These are phyloP conservation scores for Lophius americanus DNA, from an alignment of 2,797 vertebrate genomes.

Conservation along the genomic window DNA sequence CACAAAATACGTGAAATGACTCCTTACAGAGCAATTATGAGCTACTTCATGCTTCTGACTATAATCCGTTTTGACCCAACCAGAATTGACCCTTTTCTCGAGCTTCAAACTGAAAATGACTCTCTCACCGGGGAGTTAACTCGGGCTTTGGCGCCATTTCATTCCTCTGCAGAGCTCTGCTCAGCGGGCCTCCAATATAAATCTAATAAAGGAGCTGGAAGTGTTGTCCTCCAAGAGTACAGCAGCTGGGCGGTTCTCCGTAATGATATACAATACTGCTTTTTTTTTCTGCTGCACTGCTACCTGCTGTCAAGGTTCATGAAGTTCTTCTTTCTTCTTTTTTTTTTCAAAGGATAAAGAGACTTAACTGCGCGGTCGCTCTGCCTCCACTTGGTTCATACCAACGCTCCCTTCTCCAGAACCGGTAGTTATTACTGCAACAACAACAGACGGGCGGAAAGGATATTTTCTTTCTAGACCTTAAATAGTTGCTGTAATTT, in stretches of 20 bases:
- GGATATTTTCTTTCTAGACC: too few species aligned
- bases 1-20: constrained; percentile 25
- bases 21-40: constrained; percentile 39
- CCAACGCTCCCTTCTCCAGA: too few species aligned
- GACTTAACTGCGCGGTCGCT: too few species aligned
- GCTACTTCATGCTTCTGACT: constrained; percentile 30
- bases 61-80: constrained; percentile 62
- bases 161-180: constrained; percentile 60
- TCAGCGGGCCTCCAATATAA: constrained; percentile 61
- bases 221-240: constrained; percentile 29
- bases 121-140: constrained; percentile 59
- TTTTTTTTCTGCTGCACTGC: constrained; percentile 20
- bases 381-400: neutral
- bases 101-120: constrained; percentile 64
- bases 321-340: constrained; percentile 23
- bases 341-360: constrained; percentile 36
- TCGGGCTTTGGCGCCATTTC: constrained; percentile 43
- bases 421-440: too few species aligned
- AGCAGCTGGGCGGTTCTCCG: constrained; percentile 40
- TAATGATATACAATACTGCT: constrained; percentile 32
- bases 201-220: constrained; percentile 61
- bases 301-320: constrained; percentile 40
- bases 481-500: too few species aligned
- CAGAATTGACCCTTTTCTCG: constrained; percentile 61
- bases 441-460: too few species aligned